Base-by-base conservation (phyloP, 2,113 vertebrate genomes). In the Mastomys coucha region DNA sequence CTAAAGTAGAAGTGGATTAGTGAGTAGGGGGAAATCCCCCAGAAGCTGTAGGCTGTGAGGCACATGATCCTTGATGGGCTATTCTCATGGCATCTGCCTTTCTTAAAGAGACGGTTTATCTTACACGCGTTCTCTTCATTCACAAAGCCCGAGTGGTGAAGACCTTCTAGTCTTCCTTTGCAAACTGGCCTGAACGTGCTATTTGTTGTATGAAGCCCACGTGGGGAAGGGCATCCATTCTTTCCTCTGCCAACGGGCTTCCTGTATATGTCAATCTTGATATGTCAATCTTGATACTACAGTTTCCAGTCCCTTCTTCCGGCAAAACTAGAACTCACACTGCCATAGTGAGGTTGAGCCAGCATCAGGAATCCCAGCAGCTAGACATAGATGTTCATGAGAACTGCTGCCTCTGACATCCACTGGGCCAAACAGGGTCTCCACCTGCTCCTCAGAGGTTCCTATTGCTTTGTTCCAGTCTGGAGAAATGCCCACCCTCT, bases 321-420 rank as follows among this genome's bases (percentile, higher is more conserved):
- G 17, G 39, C 26, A 3, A 84, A 39, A 63, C 24, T 17, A 33
- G 60, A 67, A 9, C 22, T 63, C 60, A 63, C 22, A 63, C 60
- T 26, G 60, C 60, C 63, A 51, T 11, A 69, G 9, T 36, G 19
- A 69, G 63, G 31, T 5, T 12, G 42, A 45, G 76, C n/a, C n/a
- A 36, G 69, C n/a, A 17, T 17, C 0, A 0, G 8, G 28, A n/a
- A 45, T 58, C 45, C 4, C 36, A 28, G 13, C 7, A 31, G 4
- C 33, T 3, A 10, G 49, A 0, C 72, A 1, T 36, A 33, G 4
- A 51, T 5, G n/a, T 26, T 19, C 7, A 1, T 39, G 13, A 75
- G 51, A 73, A 36, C 17, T 3, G 60, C 26, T 86, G 84, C 39
- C 28, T 86, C 42, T 7, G 10, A 49, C 9, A 13, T 45, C 5